phyloP scores from a whole-genome alignment of 2,888 invertebrate genomes.

The Mamestra brassicae region DNA sequence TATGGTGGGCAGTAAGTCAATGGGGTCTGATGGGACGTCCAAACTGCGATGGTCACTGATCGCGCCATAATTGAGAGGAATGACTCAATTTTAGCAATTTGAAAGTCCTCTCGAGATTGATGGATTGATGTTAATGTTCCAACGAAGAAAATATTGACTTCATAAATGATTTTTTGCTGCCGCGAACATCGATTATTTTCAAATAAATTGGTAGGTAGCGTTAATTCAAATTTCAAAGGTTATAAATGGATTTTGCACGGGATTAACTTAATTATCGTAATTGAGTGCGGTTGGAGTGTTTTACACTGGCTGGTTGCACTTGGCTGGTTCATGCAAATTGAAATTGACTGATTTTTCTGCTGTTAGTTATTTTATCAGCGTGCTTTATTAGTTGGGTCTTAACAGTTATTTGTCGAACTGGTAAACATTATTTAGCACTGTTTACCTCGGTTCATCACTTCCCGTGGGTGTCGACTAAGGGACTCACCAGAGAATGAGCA shows the following conservation, averaged over 20 bases:
- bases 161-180: slow-evolving; percentile 69
- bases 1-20: slow-evolving; percentile 64
- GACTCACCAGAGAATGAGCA: too few species aligned
- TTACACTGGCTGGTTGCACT: slow-evolving; percentile 24
- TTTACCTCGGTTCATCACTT: background rate
- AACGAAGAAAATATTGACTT: slow-evolving; percentile 64
- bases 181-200: slow-evolving; percentile 64
- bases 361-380: background rate
- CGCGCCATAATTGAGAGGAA: slow-evolving; percentile 71
- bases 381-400: background rate
- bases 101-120: slow-evolving; percentile 72
- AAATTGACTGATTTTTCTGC: slow-evolving; percentile 19
- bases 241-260: slow-evolving; percentile 66
- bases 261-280: slow-evolving; percentile 58
- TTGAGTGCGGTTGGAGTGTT: slow-evolving; percentile 40
- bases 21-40: slow-evolving; percentile 66
- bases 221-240: slow-evolving; percentile 64
- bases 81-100: slow-evolving; percentile 78
- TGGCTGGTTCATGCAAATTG: slow-evolving; percentile 35
- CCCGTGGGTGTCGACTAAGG: too few species aligned
- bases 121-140: slow-evolving; percentile 72
- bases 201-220: slow-evolving; percentile 69
- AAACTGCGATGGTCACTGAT: slow-evolving; percentile 64
- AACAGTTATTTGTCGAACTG: too few species aligned
- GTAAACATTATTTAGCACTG: background rate